Base-by-base conservation (phyloP, 2,888 invertebrate species). In the Diaperis boleti region DNA sequence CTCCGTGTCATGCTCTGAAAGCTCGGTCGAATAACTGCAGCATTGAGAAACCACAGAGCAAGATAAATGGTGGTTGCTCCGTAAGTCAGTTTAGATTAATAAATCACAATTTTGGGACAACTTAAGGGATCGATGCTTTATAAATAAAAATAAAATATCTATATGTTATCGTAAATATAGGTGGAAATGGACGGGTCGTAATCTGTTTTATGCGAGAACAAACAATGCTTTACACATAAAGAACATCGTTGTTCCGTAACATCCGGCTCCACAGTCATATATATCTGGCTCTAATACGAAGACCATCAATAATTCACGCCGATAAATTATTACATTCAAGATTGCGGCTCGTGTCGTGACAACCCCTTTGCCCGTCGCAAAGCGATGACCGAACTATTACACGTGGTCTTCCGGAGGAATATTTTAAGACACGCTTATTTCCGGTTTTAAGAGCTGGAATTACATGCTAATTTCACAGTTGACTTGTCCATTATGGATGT, bases 251-350 rank as follows among this genome's bases (percentile, higher is more conserved):
- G 55, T 42, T 54, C 57, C 42, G 54, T 57, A 54, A 59, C 54
- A 56, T 59, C 50, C 55, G 59, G 49, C 61, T 37, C 26, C 41
- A 47, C 14, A 41, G 49, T 47, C 49, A 49, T 33, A 35, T 59
- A 56, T 61, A 65, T 64, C 60, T 54, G 49, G 42, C 64, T 33
- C 54, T 64, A 66, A 66, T 55, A 62, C 61, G 59, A 55, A 45
- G 52, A 44, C 64, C 65, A 65, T 66, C 66, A 66, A 70, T 69
- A 68, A 66, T 69, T 70, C 69, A 66, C 62, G 60, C 59, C 66
- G 60, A 69, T 66, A 65, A 69, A 70, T 70, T 70, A 66, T 67
- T 69, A 60, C 63, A 57, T 61, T 67, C 56, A 63, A 69, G 66
- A 65, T 66, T 70, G 70, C 50, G 60, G 59, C 52, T 59, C 45